Base-by-base conservation (phyloP, 2,797 vertebrate genomes). In the Trachurus trachurus region DNA sequence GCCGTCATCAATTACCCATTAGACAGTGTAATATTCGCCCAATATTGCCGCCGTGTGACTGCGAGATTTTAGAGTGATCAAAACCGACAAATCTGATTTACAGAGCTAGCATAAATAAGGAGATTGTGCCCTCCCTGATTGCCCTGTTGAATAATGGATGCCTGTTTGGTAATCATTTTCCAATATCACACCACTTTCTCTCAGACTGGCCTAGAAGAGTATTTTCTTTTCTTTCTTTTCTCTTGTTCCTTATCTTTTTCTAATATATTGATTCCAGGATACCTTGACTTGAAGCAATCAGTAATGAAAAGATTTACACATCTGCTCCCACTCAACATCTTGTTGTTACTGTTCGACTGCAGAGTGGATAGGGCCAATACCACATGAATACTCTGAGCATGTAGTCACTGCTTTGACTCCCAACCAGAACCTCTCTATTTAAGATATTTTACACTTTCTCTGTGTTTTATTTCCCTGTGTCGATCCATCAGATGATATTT, bases 71-170 rank as follows among this genome's bases (percentile, higher is more conserved):
- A 92, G 86, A 91, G 89, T 94, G 93, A 96, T 96, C 94, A 95
- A 92, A 95, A 94, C 87, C 81, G 94, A 96, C 95, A 95, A 95
- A 96, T 95, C 89, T 88, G 94, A 95, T 96, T 95, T 95, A 94
- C 90, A 92, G 93, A 90, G 89, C 93, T 85, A 73, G 91, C 91
- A 92, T 93, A 95, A 94, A 95, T 95, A 94, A 94, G 94, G 92
- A 92, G 92, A 84, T 78, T 73, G 88, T 85, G 87, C 92, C 90
- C 92, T 92, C 90, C 92, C 92, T 88, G 90, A 94, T 94, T 91
- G 88, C 89, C 89, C 89, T 90, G 89, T 87, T 95, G 95, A 95
- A 95, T 95, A 94, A 95, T 95, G 94, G 93, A 95, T 94, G 93
- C 68, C 75, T 94, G 93, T 95, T 94, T 95, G 92, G 91, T 94